Percentiles rank a stretch among this genome's conserved stretches.
Conservation (phyloP, 2,797 vertebrate species). For the Falco berigora region DNA sequence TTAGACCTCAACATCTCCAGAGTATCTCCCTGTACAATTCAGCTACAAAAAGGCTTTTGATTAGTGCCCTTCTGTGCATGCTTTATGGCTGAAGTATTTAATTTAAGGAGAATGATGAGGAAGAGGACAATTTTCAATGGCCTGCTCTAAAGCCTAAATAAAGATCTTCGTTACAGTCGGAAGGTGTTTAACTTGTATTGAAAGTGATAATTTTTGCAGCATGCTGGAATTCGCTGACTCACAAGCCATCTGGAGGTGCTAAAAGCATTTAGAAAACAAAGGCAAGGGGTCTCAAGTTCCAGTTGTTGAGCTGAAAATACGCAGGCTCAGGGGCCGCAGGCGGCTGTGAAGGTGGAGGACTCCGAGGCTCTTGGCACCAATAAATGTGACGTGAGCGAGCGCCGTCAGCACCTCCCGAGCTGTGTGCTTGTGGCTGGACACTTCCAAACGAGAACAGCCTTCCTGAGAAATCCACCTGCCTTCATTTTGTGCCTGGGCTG, state of each 20-base stretch:
- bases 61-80: background rate
- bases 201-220: background rate
- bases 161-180: background rate
- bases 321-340: background rate
- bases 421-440: background rate
- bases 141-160: background rate
- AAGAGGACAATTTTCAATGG: background rate
- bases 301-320: background rate
- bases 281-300: background rate
- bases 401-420: background rate
- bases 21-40: background rate
- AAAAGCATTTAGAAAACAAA: background rate
- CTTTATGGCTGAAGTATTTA: background rate
- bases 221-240: background rate
- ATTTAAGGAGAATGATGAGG: background rate
- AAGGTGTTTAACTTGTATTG: background rate
- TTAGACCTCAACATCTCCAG: background rate
- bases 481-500: background rate
- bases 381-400: rapidly evolving
- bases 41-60: background rate
- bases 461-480: background rate
- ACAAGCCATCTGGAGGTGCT: background rate
- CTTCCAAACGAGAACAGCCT: background rate
- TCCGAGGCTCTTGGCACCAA: background rate
- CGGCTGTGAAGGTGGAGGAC: background rate